Evolutionary conservation across 1,140 invertebrate species (phyloP), one percentile per base, ranked within the genome.

Genomic region (Diachasma alloeum): DNA sequence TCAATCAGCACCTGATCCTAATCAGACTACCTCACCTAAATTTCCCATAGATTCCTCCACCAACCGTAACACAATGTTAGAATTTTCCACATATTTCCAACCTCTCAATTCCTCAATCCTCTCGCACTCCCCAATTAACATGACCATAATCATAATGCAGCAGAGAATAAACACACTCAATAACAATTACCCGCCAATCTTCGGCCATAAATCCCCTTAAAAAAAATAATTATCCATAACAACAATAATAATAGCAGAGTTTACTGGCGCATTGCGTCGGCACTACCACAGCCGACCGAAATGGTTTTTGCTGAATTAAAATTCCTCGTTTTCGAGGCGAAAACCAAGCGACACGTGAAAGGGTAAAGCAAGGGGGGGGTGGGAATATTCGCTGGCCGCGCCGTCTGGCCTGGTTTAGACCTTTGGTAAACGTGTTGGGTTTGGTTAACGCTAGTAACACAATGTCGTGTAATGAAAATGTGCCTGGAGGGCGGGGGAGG

Each of bases 291-390:
- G 68, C 48, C 48, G 48, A 22, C 15, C 39, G 4, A 72, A 77
- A 72, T 36, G 71, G 46, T 42, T 77, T 77, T 77, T 22, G 19
- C 53, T 68, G 48, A 69, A 77, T 73, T 31, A 72, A 77, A 77
- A 77, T 77, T 74, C 56, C 70, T 37, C 31, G 71, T 68, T 77
- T 71, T 66, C 59, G 44, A 48, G 74, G 17, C 6, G 42, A 13
- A 19, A 42, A 48, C 17, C 72, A 36, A 56, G 48, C 19, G 48
- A 22, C 48, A 56, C 48, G 48, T 56, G 48, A 56, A 22, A 19
- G 48, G 48, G 44, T 48, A 9, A 48, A 2, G n/a, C 11, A 48
- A 48, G 44, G 11, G 44, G 44, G 44, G 44, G n/a, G 19, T 19
- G 19, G n/a, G 10, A 56, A 42, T 42, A 42, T 42, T 42, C 39